Evolutionary conservation across 2,888 invertebrate genomes (phyloP).

Genomic region (Drosophila greeni): DNA sequence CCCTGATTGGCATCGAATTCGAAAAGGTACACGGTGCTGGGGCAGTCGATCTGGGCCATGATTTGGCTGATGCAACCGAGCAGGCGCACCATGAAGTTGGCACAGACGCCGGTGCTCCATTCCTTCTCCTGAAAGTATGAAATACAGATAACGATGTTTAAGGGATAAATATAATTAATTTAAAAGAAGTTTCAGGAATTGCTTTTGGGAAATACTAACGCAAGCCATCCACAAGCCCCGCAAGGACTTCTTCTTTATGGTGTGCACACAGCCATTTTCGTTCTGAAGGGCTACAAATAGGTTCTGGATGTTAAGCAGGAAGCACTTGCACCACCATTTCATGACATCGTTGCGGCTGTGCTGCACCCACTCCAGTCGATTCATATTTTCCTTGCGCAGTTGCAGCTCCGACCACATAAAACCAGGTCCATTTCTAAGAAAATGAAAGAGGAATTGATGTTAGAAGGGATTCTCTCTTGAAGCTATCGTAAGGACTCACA

Average conservation of each 20-base stretch:
- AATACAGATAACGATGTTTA: too few relatives aligned
- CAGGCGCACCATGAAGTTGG: constrained; percentile 41
- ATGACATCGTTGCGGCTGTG: constrained; percentile 37
- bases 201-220: constrained; percentile 40
- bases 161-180: too few relatives aligned
- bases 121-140: constrained; percentile 24
- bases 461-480: not conserved
- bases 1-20: constrained; percentile 38
- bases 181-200: too few relatives aligned
- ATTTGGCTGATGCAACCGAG: constrained; percentile 19
- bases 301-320: constrained; percentile 40
- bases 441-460: not conserved
- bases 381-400: constrained; percentile 46
- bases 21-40: constrained; percentile 46
- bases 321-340: constrained; percentile 56
- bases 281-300: constrained; percentile 46
- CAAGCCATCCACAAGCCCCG: constrained; percentile 34
- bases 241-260: constrained; percentile 5
- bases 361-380: constrained; percentile 30
- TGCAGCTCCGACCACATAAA: constrained; percentile 44
- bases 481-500: constrained; percentile 13
- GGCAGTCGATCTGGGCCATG: constrained; percentile 27
- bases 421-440: not conserved
- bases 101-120: constrained; percentile 47
- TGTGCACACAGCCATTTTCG: constrained; percentile 16